Evolutionary conservation across 2,888 invertebrate species (phyloP).

Genomic region (Apodemia duryi): DNA sequence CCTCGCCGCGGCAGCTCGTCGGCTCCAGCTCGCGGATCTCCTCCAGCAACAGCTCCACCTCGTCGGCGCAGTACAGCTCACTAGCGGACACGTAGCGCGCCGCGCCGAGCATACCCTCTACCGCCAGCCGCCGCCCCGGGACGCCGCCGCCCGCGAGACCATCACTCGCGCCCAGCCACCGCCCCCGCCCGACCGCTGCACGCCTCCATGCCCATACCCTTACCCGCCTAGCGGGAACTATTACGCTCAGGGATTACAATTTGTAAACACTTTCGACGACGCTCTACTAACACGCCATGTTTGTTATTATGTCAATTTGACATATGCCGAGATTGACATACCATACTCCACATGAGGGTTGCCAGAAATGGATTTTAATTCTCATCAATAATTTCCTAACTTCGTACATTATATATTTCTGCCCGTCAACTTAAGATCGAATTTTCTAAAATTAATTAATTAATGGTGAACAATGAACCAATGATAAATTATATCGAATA

Average conservation of each 20-base stretch:
- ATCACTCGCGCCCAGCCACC: constrained; percentile 38
- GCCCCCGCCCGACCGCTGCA: constrained; percentile 34
- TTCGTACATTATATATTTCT: too few relatives aligned
- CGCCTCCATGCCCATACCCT: constrained; percentile 29
- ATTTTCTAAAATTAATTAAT: too few relatives aligned
- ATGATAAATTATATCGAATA: too few relatives aligned
- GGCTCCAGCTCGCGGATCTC: constrained; percentile 77
- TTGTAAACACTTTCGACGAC: constrained; percentile 54
- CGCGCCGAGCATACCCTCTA: constrained; percentile 70
- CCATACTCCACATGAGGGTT: not conserved
- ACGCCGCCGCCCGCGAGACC: constrained; percentile 29
- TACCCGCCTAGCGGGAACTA: constrained; percentile 49
- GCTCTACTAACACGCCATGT: constrained; percentile 65
- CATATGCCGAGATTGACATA: not conserved
- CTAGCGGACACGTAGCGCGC: constrained; percentile 77
- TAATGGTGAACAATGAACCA: too few relatives aligned
- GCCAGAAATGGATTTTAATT: not conserved
- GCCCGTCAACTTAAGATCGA: too few relatives aligned
- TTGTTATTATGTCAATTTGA: constrained; percentile 54
- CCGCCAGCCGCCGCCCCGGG: constrained; percentile 57
- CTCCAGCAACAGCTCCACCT: constrained; percentile 77
- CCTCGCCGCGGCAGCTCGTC: constrained; percentile 72
- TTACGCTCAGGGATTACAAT: constrained; percentile 39
- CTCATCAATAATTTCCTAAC: too few relatives aligned
- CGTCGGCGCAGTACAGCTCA: constrained; percentile 76